Base-by-base conservation (phyloP, 2,888 invertebrate genomes). In the Petrolisthes manimaculis region DNA sequence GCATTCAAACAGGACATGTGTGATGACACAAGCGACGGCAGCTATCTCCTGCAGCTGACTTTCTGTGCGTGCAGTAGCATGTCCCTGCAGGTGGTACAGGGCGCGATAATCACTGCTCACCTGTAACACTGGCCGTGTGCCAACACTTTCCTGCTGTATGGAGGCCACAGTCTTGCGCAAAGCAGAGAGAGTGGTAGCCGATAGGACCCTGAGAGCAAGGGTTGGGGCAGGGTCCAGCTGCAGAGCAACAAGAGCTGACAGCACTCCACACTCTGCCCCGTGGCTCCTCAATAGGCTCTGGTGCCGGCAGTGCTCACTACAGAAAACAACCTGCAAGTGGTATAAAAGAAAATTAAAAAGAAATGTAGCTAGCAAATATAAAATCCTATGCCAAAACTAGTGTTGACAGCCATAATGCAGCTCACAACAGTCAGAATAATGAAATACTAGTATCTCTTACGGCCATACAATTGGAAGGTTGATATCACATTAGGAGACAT, bases 321-420 rank as follows among this genome's bases (percentile, higher is more conserved):
- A 90, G 83, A 89, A 90, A 78, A 89, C 89, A 21, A 89, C 87
- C 90, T 90, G 89, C 4, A 88, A 83, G 37, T 37, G 37, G 37
- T 37, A 37, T 37, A 37, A 37, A 37, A 37, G 37, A 37, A 37
- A 37, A 37, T 37, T 37, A 37, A 37, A 37, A 37, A 37, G 37
- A 37, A 37, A 37, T 37, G 37, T 37, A 37, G 37, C 37, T 37
- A 37, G 37, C 37, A 37, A 37, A 37, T 37, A 37, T 37, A 37
- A 37, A 37, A 37, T 37, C 37, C 37, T 37, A 37, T 37, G 37
- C 37, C 0, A 37, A 37, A 37, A 37, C 37, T 37, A 37, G 37
- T 37, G 37, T 37, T 37, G 37, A 37, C 37, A 37, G 37, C 37
- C 37, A 37, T 0, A 2, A 37, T 37, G 37, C 37, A 37, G 37